A percentile compares a stretch with the other conserved stretches of the same genome.
Evolutionary conservation across 2,797 vertebrate genomes (phyloP).

Genomic region (Dipus sagitta): DNA sequence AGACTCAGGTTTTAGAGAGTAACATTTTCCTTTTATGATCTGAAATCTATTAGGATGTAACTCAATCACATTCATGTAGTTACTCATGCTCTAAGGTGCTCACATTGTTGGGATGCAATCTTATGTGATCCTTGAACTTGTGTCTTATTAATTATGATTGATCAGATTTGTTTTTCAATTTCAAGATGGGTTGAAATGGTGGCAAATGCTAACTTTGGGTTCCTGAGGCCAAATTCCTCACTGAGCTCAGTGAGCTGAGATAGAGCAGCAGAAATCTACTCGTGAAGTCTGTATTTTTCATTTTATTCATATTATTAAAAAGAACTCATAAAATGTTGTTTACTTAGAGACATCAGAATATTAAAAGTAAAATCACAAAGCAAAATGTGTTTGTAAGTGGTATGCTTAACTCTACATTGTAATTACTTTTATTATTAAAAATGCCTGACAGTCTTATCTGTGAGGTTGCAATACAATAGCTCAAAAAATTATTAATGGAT

Average conservation of each 20-base stretch:
- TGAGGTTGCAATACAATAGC: slow-evolving; percentile 23
- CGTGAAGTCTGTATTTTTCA: slow-evolving; percentile 39
- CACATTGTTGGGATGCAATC: neutral
- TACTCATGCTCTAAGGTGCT: neutral
- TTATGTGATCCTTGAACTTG: slow-evolving; percentile 14
- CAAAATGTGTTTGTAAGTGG: neutral
- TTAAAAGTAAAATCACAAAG: slow-evolving; percentile 38
- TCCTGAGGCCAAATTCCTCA: slow-evolving; percentile 12
- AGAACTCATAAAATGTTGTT: slow-evolving; percentile 38
- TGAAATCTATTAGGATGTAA: neutral
- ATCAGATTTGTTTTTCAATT: slow-evolving; percentile 70
- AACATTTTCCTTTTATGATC: neutral
- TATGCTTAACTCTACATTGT: neutral
- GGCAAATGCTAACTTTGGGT: slow-evolving; percentile 57
- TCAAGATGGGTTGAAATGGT: slow-evolving; percentile 40
- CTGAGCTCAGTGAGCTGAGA: slow-evolving; percentile 21
- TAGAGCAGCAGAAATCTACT: neutral
- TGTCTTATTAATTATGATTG: slow-evolving; percentile 70
- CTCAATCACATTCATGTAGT: neutral
- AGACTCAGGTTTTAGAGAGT: slow-evolving; percentile 1
- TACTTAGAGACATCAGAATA: slow-evolving; percentile 8
- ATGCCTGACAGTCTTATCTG: neutral
- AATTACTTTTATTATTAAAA: slow-evolving; percentile 33
- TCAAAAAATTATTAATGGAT: slow-evolving; percentile 10
- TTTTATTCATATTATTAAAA: neutral